Evolutionary conservation across 2,888 invertebrate species (phyloP), one percentile per base, ranked within the genome.

Genomic region (Erynnis tages): DNA sequence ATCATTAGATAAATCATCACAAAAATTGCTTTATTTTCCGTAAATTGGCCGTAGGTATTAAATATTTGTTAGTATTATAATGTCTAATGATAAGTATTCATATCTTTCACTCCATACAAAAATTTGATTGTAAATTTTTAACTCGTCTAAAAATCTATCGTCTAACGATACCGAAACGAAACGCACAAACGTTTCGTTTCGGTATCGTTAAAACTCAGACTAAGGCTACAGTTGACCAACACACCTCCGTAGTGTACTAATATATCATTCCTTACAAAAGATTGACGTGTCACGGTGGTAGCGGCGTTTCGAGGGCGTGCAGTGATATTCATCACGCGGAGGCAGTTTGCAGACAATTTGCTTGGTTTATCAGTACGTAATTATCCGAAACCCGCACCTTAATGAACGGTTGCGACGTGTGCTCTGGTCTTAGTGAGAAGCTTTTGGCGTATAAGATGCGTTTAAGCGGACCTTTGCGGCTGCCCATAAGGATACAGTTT

Each of bases 321-420:
- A 69, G 71, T 75, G 82, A 82, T 85, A 81, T 79, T 73, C 81
- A 82, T 85, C 82, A 81, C 65, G 66, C 60, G 69, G 66, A 76
- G 79, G 82, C 81, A 83, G 85, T 85, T 82, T 81, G 77, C 71
- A 74, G 76, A 84, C 83, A 85, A 87, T 86, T 86, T 83, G 84
- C 84, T 83, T 79, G 81, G 76, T 81, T 84, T 87, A 88, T 87
- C 87, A 83, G 80, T 76, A 74, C 79, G 77, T 83, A 87, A 87
- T 88, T 88, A 87, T 85, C 76, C 84, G 79, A 82, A 81, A 82
- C 76, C 73, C 75, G 78, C 68, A 71, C 72, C 67, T 76, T 87
- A 85, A 88, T 86, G 82, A 82, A 82, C 77, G 82, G 84, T 80
- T 84, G 77, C 71, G 67, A 45, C 54, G 71, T 64, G 65, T 38